These are phyloP conservation scores for Pica pica DNA, from an alignment of 2,113 vertebrate species.

Conservation along the genomic window DNA sequence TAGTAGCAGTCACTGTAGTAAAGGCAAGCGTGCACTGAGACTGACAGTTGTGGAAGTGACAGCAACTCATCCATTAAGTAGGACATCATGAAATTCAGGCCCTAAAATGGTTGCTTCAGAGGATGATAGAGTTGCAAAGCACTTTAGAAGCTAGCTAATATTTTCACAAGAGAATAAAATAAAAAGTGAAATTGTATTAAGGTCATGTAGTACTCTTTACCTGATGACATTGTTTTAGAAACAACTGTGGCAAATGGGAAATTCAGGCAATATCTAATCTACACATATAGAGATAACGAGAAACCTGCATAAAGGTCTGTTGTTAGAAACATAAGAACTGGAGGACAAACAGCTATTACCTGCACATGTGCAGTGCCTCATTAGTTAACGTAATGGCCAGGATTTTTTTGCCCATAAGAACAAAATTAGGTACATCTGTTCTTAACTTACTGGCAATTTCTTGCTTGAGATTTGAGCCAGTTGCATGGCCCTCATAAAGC, in stretches of 20 bases:
- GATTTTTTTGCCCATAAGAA: not conserved
- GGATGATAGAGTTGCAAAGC: not conserved
- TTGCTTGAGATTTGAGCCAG: conserved; percentile 32
- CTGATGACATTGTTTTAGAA: not conserved
- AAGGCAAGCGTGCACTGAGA: not conserved
- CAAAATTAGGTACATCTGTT: conserved; percentile 54
- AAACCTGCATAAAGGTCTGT: not conserved
- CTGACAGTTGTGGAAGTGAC: not conserved
- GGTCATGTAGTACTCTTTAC: not conserved
- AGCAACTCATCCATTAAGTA: not conserved
- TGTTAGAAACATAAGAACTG: not conserved
- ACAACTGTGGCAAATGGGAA: not conserved
- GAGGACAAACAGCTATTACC: not conserved
- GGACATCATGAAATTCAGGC: not conserved
- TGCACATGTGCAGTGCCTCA: not conserved
- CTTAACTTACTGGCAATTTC: conserved; percentile 47
- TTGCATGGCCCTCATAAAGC: conserved; percentile 11
- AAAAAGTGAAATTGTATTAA: not conserved
- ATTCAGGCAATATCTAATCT: not conserved
- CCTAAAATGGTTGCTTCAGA: not conserved
- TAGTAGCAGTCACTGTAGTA: not conserved
- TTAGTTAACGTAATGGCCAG: not conserved
- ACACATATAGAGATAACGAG: not conserved
- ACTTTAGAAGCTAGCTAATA: not conserved
- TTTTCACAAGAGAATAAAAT: not conserved